Conservation (phyloP, 2,113 vertebrate genomes). For the Pelobates fuscus region DNA sequence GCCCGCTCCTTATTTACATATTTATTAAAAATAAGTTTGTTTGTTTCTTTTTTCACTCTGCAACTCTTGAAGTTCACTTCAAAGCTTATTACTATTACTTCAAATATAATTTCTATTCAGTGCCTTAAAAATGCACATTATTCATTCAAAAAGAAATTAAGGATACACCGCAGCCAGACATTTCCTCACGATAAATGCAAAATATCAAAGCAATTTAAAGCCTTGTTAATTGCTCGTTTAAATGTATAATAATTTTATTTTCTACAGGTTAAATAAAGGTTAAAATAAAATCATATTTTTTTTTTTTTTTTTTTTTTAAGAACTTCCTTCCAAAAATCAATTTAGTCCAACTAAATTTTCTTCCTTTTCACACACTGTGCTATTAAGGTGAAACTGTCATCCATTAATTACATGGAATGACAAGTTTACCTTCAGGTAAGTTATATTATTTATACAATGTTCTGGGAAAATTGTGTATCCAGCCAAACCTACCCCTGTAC, state of each 20-base stretch:
- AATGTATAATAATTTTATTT: background rate
- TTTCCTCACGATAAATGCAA: background rate
- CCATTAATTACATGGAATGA: no score
- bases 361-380: no score
- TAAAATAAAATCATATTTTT: no score
- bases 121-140: background rate
- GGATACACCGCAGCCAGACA: background rate
- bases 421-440: no score
- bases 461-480: no score
- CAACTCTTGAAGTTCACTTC: conserved; percentile 23
- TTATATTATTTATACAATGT: no score
- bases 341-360: no score
- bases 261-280: background rate
- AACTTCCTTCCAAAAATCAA: no score
- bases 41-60: conserved; percentile 7
- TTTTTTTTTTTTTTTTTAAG: no score
- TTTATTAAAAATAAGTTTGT: conserved; percentile 38
- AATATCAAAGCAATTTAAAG: background rate
- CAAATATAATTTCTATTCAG: conserved; percentile 5
- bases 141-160: background rate
- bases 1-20: conserved; percentile 33
- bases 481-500: no score
- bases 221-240: background rate
- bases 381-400: no score
- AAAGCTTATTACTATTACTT: conserved; percentile 14